phyloP scores from a whole-genome alignment of 2,797 vertebrate genomes.

The Setipinna tenuifilis region DNA sequence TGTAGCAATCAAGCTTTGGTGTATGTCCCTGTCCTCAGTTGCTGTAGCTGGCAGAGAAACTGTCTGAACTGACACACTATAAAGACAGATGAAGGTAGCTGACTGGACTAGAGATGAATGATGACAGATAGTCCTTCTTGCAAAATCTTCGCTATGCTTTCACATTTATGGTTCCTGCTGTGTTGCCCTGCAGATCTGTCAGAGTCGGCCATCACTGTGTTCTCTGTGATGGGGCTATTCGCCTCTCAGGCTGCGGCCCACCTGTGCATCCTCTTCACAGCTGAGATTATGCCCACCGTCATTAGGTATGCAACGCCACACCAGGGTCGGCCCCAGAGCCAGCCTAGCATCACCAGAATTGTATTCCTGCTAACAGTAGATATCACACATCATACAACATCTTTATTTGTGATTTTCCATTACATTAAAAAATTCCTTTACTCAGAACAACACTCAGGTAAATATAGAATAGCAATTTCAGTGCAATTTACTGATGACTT shows the following conservation, averaged over 20 bases:
- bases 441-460: not conserved
- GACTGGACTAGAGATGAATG: too few species aligned
- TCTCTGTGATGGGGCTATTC: slow-evolving; percentile 87
- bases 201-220: slow-evolving; percentile 81
- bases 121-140: too few species aligned
- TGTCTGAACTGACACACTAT: too few species aligned
- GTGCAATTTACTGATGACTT: not conserved
- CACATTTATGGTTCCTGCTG: not conserved
- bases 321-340: too few species aligned
- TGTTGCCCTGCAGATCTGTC: slow-evolving; percentile 77
- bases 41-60: too few species aligned
- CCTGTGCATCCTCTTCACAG: slow-evolving; percentile 85
- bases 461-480: not conserved
- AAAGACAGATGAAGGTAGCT: too few species aligned
- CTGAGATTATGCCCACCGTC: slow-evolving; percentile 86
- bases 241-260: slow-evolving; percentile 85
- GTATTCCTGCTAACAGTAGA: too few species aligned
- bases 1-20: too few species aligned
- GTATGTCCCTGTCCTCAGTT: too few species aligned
- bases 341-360: too few species aligned
- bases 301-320: slow-evolving; percentile 73
- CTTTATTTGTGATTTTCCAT: not conserved
- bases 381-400: too few species aligned
- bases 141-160: too few species aligned
- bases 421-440: not conserved